Conservation (phyloP, 2,113 vertebrate species). For the Cromileptes altivelis region DNA sequence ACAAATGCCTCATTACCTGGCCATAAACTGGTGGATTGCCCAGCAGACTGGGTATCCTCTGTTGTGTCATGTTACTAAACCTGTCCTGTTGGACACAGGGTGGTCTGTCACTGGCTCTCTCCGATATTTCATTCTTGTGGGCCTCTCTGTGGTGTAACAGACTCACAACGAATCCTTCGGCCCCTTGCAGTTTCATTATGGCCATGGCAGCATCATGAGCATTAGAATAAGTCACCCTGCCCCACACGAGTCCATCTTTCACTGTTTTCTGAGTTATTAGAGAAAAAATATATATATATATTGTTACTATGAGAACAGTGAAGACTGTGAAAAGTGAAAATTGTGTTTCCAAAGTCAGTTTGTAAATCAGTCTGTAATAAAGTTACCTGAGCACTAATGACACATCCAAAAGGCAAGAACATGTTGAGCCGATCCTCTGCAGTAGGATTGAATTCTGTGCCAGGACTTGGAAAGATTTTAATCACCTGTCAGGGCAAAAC, state of each 20-base stretch:
- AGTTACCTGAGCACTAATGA: slow-evolving; percentile 1
- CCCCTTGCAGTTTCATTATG: background rate
- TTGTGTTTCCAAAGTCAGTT: background rate
- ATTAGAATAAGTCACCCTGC: background rate
- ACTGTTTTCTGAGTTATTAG: background rate
- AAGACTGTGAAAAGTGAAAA: background rate
- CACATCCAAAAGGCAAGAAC: background rate
- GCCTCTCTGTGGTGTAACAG: background rate
- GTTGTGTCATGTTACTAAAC: background rate
- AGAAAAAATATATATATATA: background rate
- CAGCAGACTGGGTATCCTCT: background rate
- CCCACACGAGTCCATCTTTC: background rate
- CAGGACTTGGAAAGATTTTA: background rate
- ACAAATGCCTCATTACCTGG: background rate
- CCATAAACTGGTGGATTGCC: background rate
- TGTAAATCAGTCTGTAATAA: background rate
- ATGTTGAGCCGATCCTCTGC: background rate
- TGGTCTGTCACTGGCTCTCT: too few species aligned
- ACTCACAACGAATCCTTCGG: background rate
- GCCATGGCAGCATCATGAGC: background rate
- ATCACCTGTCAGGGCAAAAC: background rate
- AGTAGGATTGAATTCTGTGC: background rate
- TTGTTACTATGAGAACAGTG: background rate
- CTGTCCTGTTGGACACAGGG: background rate
- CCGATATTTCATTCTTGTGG: background rate